Evolutionary conservation across 2,888 invertebrate species (phyloP).

Genomic region (Alviniconcha strummeri): DNA sequence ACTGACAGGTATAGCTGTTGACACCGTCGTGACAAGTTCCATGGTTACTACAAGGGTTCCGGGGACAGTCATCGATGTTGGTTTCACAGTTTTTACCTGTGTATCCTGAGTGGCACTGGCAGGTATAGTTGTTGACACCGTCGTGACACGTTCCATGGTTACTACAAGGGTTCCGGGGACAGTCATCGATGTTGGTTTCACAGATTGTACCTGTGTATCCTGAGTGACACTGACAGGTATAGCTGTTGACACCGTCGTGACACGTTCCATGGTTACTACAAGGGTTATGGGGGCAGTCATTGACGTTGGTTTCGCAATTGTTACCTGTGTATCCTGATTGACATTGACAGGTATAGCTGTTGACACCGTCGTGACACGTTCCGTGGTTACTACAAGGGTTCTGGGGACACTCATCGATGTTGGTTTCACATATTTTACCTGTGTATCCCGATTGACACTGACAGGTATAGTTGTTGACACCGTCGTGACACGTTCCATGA

Average conservation of each 20-base stretch:
- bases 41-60: conserved; percentile 92
- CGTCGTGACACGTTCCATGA: background rate
- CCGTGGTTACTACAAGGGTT: conserved; percentile 56
- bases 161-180: too few relatives aligned
- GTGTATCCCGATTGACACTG: conserved; percentile 23
- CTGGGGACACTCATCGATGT: conserved; percentile 53
- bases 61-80: conserved; percentile 95
- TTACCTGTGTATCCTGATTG: conserved; percentile 43
- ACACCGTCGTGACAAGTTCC: conserved; percentile 98
- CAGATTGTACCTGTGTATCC: too few relatives aligned
- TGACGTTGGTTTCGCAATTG: conserved; percentile 51
- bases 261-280: conserved; percentile 80
- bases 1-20: conserved; percentile 94
- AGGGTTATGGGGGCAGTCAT: conserved; percentile 50
- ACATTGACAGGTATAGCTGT: conserved; percentile 47
- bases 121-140: too few relatives aligned
- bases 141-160: too few relatives aligned
- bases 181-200: too few relatives aligned
- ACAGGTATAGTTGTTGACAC: background rate
- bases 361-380: conserved; percentile 44
- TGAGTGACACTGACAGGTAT: too few relatives aligned
- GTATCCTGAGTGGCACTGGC: too few relatives aligned
- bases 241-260: conserved; percentile 39
- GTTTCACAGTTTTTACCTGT: conserved; percentile 51
- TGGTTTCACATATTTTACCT: conserved; percentile 41